phyloP scores from a whole-genome alignment of 1,140 invertebrate genomes.

The Paracyclopina nana region DNA sequence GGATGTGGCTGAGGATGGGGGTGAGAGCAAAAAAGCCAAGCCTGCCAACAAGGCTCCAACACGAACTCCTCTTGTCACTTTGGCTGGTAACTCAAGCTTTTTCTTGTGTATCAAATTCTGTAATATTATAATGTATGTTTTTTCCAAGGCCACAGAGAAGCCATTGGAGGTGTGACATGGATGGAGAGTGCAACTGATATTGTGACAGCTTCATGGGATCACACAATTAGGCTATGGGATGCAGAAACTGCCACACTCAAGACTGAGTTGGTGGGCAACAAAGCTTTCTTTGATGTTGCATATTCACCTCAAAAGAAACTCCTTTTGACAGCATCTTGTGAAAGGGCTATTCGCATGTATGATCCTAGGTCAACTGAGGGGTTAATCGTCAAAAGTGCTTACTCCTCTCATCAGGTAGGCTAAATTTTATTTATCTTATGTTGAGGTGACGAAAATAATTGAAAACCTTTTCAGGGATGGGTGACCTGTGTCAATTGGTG shows the following conservation, averaged over 20 bases:
- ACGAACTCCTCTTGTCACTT: constrained; percentile 51
- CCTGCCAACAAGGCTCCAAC: constrained; percentile 14
- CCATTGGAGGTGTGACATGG: constrained; percentile 64
- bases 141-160: constrained; percentile 80
- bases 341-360: constrained; percentile 68
- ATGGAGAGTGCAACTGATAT: constrained; percentile 40
- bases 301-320: constrained; percentile 52
- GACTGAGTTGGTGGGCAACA: constrained; percentile 60
- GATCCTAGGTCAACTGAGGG: constrained; percentile 50
- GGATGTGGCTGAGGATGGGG: constrained; percentile 16
- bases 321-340: constrained; percentile 66
- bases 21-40: constrained; percentile 14
- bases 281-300: constrained; percentile 69
- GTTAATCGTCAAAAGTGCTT: background rate
- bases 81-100: too few relatives aligned
- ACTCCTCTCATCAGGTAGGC: background rate
- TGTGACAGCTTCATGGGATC: constrained; percentile 78
- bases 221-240: constrained; percentile 87
- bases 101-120: too few relatives aligned
- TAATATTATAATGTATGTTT: too few relatives aligned
- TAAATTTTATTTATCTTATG: too few relatives aligned
- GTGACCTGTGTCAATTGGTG: constrained; percentile 6
- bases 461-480: too few relatives aligned
- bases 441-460: too few relatives aligned
- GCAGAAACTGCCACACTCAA: constrained; percentile 57